These are phyloP conservation scores for Carassius carassius DNA, from an alignment of 2,113 vertebrate genomes.

Conservation along the genomic window DNA sequence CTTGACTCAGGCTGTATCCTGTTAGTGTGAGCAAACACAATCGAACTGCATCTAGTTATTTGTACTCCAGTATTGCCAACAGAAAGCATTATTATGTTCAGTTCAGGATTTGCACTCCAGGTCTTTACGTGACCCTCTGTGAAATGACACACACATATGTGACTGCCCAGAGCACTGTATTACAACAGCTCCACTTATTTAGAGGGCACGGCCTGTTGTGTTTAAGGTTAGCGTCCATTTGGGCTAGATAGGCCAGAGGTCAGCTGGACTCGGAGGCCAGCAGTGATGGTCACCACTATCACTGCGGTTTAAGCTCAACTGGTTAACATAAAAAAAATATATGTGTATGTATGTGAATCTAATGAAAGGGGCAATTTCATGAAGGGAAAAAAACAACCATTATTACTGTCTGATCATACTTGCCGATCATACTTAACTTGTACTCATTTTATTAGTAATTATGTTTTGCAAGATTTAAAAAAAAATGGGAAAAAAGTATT, in stretches of 20 bases:
- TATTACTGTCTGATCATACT: too few species aligned
- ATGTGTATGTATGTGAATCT: too few species aligned
- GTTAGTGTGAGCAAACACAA: background rate
- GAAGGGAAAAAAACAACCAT: too few species aligned
- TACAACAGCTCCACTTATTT: slow-evolving; percentile 3
- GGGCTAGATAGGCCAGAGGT: background rate
- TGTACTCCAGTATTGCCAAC: background rate
- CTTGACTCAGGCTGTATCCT: background rate
- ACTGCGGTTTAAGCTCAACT: background rate
- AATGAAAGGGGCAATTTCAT: too few species aligned
- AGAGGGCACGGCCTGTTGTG: background rate
- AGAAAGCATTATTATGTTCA: slow-evolving; percentile 19
- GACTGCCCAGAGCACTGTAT: background rate
- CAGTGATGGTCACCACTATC: background rate
- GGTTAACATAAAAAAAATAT: background rate
- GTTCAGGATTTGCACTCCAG: background rate
- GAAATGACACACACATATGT: slow-evolving; percentile 9
- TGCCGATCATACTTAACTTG: too few species aligned
- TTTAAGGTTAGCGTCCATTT: background rate
- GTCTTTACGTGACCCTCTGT: background rate
- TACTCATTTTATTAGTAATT: too few species aligned
- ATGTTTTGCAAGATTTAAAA: too few species aligned
- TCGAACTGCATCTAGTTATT: background rate
- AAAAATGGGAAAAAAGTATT: too few species aligned
- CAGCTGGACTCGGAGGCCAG: background rate